Conservation (phyloP, 2,113 vertebrate genomes). For the Rhea americana region DNA sequence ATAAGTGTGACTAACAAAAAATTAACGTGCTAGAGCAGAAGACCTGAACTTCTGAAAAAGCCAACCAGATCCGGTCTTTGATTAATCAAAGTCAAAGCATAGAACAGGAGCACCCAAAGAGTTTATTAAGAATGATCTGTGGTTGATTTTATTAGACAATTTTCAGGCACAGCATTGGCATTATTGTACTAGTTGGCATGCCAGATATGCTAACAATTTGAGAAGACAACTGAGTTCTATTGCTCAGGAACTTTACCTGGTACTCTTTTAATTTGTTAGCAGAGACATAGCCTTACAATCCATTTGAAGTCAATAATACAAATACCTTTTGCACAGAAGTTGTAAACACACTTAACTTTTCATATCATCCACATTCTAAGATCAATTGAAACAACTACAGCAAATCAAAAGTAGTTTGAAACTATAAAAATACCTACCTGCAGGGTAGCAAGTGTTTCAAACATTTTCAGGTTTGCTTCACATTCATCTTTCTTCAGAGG, state of each 20-base stretch:
- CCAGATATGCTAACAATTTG: background rate
- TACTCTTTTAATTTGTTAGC: background rate
- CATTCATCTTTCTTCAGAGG: constrained; percentile 82
- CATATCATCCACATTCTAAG: background rate
- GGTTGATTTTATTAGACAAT: background rate
- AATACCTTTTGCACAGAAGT: accelerated
- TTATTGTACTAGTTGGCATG: background rate
- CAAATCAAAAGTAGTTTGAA: background rate
- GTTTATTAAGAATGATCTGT: background rate
- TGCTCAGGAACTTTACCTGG: background rate
- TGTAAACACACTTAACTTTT: background rate
- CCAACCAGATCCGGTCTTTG: background rate
- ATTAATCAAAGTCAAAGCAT: background rate
- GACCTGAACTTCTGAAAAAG: background rate
- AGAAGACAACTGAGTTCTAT: background rate
- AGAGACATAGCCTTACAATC: background rate
- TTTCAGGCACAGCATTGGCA: too few species aligned
- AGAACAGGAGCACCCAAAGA: background rate
- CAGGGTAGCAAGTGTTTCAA: constrained; percentile 83
- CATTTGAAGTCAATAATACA: background rate
- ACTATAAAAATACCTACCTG: constrained; percentile 77
- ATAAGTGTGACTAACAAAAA: background rate
- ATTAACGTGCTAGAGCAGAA: background rate
- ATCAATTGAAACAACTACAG: background rate
- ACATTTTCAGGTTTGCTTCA: constrained; percentile 82